Evolutionary conservation across 1,140 invertebrate genomes (phyloP), one percentile per base, ranked within the genome.

Genomic region (Parasteatoda tepidariorum): DNA sequence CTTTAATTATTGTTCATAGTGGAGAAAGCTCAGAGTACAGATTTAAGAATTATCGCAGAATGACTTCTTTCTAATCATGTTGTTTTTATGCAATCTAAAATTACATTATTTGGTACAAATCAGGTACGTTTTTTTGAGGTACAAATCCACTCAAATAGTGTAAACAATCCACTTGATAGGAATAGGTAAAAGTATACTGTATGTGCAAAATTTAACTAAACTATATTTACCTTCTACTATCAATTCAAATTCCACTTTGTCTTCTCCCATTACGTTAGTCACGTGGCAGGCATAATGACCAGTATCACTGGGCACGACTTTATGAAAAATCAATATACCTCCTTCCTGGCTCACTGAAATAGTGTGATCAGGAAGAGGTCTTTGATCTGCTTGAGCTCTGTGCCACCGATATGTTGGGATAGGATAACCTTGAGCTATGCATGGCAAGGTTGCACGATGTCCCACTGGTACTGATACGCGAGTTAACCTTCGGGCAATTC

Each of bases 381-480:
- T 54, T 33, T 76, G 79, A 22, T 83, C 83, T 2, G 28, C 74
- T 54, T 73, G 33, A n/a, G 34, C 55, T 33, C 71, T 73, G 54
- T 81, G 70, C 85, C 85, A 94, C 92, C 93, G 85, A 92, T 92
- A 90, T 91, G 93, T 87, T 91, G 91, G 87, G 92, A 90, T 75
- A 76, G 94, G 93, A 89, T 91, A 93, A 85, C 92, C 93, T 90
- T 94, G 94, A 73, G 94, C 94, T 86, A 93, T 94, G 89, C 95
- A 97, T 26, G 95, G 91, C 71, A 97, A 89, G 2, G 73, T 84
- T 3, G 83, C 73, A 22, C 70, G 71, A 24, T 84, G 71, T 0
- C 88, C 87, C 2, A 76, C 28, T 70, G 66, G 71, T 13, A 84
- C 62, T 11, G 64, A 3, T 9, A 84, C 34, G 0, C 70, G 68